A percentile compares a stretch with the other conserved stretches of the same genome.
Conservation (phyloP, 1,140 invertebrate species). For the Liolophura sinensis region DNA sequence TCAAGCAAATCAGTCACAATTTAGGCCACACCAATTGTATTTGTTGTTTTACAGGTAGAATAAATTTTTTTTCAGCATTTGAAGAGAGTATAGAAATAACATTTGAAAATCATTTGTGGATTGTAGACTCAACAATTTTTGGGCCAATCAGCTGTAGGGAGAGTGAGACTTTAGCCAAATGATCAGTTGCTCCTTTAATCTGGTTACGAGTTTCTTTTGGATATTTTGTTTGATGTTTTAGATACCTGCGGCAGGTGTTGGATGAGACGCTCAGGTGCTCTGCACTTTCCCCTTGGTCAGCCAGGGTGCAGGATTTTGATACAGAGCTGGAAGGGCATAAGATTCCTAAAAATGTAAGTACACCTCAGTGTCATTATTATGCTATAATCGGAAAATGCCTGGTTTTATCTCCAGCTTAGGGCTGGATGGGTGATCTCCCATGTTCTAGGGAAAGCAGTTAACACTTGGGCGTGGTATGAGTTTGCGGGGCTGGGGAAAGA, state of each 20-base stretch:
- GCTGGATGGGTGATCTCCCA: too few relatives aligned
- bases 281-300: constrained; percentile 48
- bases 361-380: background rate
- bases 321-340: constrained; percentile 48
- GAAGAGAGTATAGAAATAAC: too few relatives aligned
- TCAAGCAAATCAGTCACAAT: too few relatives aligned
- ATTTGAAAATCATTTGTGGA: too few relatives aligned
- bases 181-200: background rate
- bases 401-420: too few relatives aligned
- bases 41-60: too few relatives aligned
- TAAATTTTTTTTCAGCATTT: too few relatives aligned
- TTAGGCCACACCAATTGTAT: too few relatives aligned
- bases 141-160: background rate
- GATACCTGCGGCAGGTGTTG: constrained; percentile 50
- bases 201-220: background rate
- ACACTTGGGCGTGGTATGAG: too few relatives aligned
- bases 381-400: background rate
- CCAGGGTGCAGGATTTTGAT: constrained; percentile 47
- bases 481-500: too few relatives aligned
- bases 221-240: constrained; percentile 14
- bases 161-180: background rate
- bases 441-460: too few relatives aligned
- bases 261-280: constrained; percentile 52
- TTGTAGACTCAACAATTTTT: too few relatives aligned
- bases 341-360: constrained; percentile 50